Base-by-base conservation (phyloP, 2,888 invertebrate species). In the Oscheius sp. region DNA sequence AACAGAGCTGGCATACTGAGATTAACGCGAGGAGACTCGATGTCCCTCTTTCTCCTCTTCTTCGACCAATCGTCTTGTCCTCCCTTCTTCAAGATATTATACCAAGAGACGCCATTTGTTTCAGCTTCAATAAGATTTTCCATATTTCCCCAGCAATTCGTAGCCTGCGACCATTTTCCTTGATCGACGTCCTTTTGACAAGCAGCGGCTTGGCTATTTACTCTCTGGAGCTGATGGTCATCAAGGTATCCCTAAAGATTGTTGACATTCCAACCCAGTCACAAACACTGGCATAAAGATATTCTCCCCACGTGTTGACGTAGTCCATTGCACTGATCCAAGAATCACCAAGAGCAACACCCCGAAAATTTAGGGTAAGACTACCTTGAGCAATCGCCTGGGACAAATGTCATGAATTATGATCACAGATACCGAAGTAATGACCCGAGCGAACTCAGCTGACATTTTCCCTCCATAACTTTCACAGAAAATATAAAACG, bases 381-480 rank as follows among this genome's bases (percentile, higher is more conserved):
- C 89, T 88, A 0, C 90, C 90, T 0, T 87, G 87, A 73, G 89
- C 84, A 79, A 92, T 90, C n/a, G 91, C 91, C 90, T 92, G 82
- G 5, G 84, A 80, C 22, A 20, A 17, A 30, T 57, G 14, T 3
- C 17, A 41, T n/a, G 6, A n/a, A n/a, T 12, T n/a, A 4, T 38
- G 14, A 33, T 22, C 9, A 33, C 47, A n/a, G n/a, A 71, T 78
- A 88, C 89, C 82, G 88, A 84, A 66, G 86, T 81, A 33, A 89
- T 82, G 28, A 85, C 84, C 47, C 88, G 86, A 8, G 91, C 93
- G 86, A 94, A 93, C 82, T 93, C 93, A 0, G 92, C 91, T 0
- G 92, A 92, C 93, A 94, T 94, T 88, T 94, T 95, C 1, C 94
- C 94, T 20, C 94, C 94, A 86, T 94, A 94, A 0, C 94, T 94